These are phyloP conservation scores for Epirrita christyi DNA, from an alignment of 2,888 invertebrate genomes.

Conservation along the genomic window DNA sequence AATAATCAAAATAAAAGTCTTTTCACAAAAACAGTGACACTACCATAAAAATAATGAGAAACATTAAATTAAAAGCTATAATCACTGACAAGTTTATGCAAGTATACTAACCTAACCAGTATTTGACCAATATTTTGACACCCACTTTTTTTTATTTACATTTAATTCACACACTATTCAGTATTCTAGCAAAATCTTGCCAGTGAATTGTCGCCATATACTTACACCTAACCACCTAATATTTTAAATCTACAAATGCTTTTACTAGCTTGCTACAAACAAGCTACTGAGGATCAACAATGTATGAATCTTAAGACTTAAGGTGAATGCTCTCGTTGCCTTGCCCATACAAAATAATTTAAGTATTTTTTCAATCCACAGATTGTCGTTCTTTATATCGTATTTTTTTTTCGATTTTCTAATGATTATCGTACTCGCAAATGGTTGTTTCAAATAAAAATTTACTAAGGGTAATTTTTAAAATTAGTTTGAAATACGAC, in stretches of 20 bases:
- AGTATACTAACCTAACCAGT: constrained; percentile 5
- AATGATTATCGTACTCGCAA: no score
- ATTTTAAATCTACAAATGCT: constrained; percentile 82
- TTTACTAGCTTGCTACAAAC: constrained; percentile 80
- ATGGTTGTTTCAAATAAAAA: no score
- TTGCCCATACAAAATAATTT: no score
- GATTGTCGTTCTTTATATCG: no score
- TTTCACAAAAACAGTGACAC: constrained; percentile 55
- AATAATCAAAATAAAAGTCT: constrained; percentile 49
- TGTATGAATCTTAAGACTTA: constrained; percentile 39
- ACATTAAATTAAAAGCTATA: constrained; percentile 31
- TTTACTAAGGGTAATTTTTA: no score
- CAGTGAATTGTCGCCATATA: constrained; percentile 34
- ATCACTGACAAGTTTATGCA: constrained; percentile 22
- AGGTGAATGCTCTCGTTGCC: no score
- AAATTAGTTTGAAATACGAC: no score
- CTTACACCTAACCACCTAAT: constrained; percentile 66
- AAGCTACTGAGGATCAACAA: constrained; percentile 67
- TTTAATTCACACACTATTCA: constrained; percentile 33
- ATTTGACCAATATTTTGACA: constrained; percentile 2
- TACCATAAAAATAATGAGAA: constrained; percentile 61
- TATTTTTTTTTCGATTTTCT: no score
- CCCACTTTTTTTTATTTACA: constrained; percentile 1
- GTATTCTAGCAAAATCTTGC: constrained; percentile 35
- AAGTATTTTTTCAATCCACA: no score